Evolutionary conservation across 1,140 invertebrate genomes (phyloP), one percentile per base, ranked within the genome.

Genomic region (Coptotermes formosanus): DNA sequence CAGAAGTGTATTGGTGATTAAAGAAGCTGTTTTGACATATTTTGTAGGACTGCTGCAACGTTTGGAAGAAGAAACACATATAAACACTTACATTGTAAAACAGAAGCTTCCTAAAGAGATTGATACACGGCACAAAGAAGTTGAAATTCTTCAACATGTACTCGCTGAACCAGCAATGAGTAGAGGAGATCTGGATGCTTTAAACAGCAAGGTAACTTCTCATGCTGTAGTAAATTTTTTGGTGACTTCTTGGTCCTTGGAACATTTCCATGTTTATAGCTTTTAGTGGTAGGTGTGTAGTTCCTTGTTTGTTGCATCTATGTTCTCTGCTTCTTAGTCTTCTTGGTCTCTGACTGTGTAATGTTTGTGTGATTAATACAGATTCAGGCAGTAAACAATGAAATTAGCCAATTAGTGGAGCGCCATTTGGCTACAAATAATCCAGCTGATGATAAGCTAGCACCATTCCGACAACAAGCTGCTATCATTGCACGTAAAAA

Each of bases 391-490:
- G 90, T 95, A 23, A 95, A 94, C 87, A 88, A 91, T 82, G 94
- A 95, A 90, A 91, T 95, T 32, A 95, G 95, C 87, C 90, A 91
- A 84, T 88, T 93, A 38, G 91, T 93, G 0, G 92, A 93, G 88
- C 90, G 91, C 82, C 91, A 91, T 59, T 88, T 94, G 86, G 92
- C 92, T 9, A 89, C 90, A 6, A 89, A 90, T 2, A 91, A 92
- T 84, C 91, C 92, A 2, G 92, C 92, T 38, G 93, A 94, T 88
- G 96, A 97, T 90, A 96, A 96, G 90, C 92, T 97, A 86, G 94
- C 95, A 9, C 94, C 97, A 45, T 97, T 97, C 89, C 92, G 96
- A 69, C 96, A 98, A 89, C 96, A 97, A 91, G 96, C 96, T 7
- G 93, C 94, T 0, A 95, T 96, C 25, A 95, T 97, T 52, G 92